A percentile compares a stretch with the other conserved stretches of the same genome.
These are phyloP conservation scores for Nothocercus nigrocapillus DNA, from an alignment of 2,113 vertebrate genomes.

Conservation along the genomic window DNA sequence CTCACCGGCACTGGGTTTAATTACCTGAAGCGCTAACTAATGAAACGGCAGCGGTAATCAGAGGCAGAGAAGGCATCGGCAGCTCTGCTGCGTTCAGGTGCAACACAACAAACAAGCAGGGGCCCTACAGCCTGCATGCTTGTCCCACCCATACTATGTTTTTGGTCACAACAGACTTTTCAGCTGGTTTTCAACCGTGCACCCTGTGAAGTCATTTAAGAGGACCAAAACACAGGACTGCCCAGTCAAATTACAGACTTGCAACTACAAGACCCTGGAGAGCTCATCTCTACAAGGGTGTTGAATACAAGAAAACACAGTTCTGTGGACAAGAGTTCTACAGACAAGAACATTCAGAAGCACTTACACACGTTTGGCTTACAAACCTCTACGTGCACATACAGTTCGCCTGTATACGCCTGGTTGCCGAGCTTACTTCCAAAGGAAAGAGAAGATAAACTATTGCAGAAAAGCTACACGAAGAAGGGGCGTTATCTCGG, in stretches of 20 bases:
- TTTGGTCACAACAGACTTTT: accelerated
- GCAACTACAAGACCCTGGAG: neutral
- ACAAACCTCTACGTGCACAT: accelerated
- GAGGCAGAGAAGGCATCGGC: accelerated
- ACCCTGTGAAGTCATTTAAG: neutral
- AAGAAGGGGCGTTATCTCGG: neutral
- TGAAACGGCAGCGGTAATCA: constrained; percentile 25
- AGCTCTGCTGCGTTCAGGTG: neutral
- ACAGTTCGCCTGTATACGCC: neutral
- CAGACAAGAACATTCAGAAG: no score
- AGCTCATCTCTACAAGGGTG: neutral
- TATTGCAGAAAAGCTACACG: neutral
- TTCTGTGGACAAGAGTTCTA: no score
- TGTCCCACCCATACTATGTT: neutral
- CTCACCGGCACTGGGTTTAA: constrained; percentile 21
- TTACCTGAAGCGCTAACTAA: constrained; percentile 35
- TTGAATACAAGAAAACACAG: neutral
- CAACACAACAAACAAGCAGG: neutral
- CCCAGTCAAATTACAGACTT: neutral
- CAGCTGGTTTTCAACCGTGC: neutral
- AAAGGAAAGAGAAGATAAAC: neutral
- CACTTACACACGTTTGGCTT: neutral
- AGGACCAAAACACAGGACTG: neutral
- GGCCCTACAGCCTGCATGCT: accelerated
- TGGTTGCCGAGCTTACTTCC: neutral